A percentile compares a stretch with the other conserved stretches of the same genome.
phyloP scores from a whole-genome alignment of 1,140 invertebrate genomes.

The Mylabris phalerata region DNA sequence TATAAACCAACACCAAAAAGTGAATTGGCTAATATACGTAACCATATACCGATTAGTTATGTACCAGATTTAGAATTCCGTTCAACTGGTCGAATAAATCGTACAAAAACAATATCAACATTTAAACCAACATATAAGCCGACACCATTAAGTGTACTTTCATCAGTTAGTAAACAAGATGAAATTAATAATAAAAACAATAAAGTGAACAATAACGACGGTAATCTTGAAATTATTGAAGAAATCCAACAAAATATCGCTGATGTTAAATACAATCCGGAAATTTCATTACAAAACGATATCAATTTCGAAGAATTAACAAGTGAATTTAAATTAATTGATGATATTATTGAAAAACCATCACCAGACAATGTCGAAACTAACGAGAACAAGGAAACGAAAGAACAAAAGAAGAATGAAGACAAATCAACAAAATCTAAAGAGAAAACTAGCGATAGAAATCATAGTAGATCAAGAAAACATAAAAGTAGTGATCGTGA shows the following conservation, averaged over 20 bases:
- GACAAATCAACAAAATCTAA: conserved; percentile 19
- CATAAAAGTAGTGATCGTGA: neutral
- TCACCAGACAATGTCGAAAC: conserved; percentile 19
- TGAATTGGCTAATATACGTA: conserved; percentile 33
- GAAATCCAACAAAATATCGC: conserved; percentile 32
- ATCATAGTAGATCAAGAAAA: conserved; percentile 20
- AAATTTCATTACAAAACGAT: conserved; percentile 21
- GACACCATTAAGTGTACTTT: conserved; percentile 38
- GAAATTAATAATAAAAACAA: conserved; percentile 10
- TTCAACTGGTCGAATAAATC: conserved; percentile 20
- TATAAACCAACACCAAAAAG: conserved; percentile 45
- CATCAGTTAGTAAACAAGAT: conserved; percentile 21
- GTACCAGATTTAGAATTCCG: conserved; percentile 36
- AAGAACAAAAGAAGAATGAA: conserved; percentile 13
- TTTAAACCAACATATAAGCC: conserved; percentile 38
- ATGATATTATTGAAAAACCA: conserved; percentile 28
- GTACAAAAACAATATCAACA: conserved; percentile 22
- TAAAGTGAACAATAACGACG: conserved; percentile 18
- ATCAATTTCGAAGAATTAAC: conserved; percentile 40
- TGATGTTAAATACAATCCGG: conserved; percentile 27
- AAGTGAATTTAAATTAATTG: conserved; percentile 42
- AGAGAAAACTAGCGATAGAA: conserved; percentile 15
- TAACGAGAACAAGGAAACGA: conserved; percentile 15
- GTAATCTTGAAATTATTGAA: conserved; percentile 22
- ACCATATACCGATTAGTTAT: conserved; percentile 40